Conservation (phyloP, 2,113 vertebrate species). For the Noturus placidus region DNA sequence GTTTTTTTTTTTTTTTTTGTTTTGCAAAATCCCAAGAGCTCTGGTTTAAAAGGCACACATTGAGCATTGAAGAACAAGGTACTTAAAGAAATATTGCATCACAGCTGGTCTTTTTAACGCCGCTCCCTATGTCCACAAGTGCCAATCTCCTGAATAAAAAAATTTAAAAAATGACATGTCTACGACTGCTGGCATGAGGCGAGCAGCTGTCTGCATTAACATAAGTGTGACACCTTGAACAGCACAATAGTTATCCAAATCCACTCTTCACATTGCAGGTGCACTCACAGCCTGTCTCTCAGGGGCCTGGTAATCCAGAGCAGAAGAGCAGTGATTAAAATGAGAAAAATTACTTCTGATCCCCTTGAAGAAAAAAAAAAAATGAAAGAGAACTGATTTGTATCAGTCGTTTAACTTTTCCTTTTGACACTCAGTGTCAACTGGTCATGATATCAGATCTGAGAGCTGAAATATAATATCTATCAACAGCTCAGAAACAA, state of each 20-base stretch:
- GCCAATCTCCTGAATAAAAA: conserved; percentile 61
- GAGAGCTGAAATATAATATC: conserved; percentile 28
- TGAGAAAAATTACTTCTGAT: conserved; percentile 67
- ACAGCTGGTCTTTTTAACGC: conserved; percentile 74
- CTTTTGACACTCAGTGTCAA: conserved; percentile 40
- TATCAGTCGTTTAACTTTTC: conserved; percentile 62
- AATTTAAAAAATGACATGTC: conserved; percentile 65
- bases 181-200: conserved; percentile 59
- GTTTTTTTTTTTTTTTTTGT: conserved; percentile 21
- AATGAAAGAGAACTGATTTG: conserved; percentile 70
- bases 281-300: conserved; percentile 56
- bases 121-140: conserved; percentile 61
- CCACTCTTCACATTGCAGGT: conserved; percentile 63
- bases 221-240: conserved; percentile 59
- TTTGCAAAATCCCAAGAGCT: conserved; percentile 7
- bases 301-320: conserved; percentile 61
- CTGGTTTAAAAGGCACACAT: conserved; percentile 50
- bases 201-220: conserved; percentile 73
- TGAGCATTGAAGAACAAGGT: conserved; percentile 60
- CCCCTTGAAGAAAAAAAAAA: conserved; percentile 64
- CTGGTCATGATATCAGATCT: conserved; percentile 47
- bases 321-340: conserved; percentile 71
- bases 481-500: conserved; percentile 6
- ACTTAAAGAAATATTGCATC: conserved; percentile 65
- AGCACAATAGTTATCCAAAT: conserved; percentile 65